Evolutionary conservation across 2,113 vertebrate species (phyloP), one percentile per base, ranked within the genome.

Genomic region (Peucedramus taeniatus): DNA sequence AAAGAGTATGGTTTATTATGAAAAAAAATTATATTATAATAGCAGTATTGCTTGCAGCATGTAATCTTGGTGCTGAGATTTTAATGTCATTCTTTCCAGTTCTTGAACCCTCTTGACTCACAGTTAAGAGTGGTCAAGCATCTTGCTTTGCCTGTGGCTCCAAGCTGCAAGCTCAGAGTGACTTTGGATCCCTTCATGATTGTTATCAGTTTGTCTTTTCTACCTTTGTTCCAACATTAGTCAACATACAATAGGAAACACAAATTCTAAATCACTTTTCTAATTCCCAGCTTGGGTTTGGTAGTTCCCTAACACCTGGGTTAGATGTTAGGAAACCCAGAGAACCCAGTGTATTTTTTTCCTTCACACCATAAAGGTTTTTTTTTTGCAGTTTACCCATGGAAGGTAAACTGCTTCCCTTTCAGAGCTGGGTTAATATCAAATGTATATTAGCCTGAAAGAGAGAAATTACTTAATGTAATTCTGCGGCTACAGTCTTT

Each of bases 391-490:
- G 5, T 72, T 91, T 68, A 50, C 6, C 27, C 19, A 12, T 0
- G 9, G 44, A 64, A 87, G 27, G 13, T 96, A 89, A 88, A 90
- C 51, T 79, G 51, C 24, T 68, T 94, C 28, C 75, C 59, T 91
- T 89, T 88, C 90, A 87, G 59, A 83, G 42, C 82, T 94, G 81
- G 89, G 33, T 51, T 95, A 96, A 84, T 27, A 82, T 77, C 91
- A 94, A 97, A 95, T 93, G 19, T 57, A 64, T 83, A 85, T 93
- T 85, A 95, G 64, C 63, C 92, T 95, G 54, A 78, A 94, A 75
- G 70, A 91, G 54, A 97, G 45, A 75, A 70, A 94, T 89, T 68
- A 83, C 78, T 96, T 96, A 89, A 87, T 85, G 77, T 88, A 95
- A 91, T 96, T 93, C 90, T 4, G 5, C 71, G 87, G 37, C 68